Conservation (phyloP, 2,113 vertebrate genomes). For the Cyanocitta stelleri region DNA sequence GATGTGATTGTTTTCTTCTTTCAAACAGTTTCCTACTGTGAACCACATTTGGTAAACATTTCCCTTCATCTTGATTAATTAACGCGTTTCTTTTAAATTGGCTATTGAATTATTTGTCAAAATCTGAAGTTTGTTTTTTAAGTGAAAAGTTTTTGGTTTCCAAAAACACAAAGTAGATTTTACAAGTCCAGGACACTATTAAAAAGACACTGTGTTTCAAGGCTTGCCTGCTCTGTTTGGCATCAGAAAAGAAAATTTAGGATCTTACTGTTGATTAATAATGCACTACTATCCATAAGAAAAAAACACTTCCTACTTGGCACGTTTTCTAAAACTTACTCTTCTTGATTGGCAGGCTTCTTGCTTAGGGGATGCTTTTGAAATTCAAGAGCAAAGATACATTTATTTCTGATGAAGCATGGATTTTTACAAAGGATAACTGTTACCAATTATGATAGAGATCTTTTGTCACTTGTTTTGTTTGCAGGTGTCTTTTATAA, state of each 20-base stretch:
- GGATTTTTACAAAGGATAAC: constrained; percentile 62
- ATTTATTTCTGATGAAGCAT: constrained; percentile 29
- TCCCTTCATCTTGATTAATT: neutral
- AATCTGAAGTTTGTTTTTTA: neutral
- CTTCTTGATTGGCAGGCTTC: neutral
- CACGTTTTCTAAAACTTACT: constrained; percentile 14
- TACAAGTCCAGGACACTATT: neutral
- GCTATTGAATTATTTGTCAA: neutral
- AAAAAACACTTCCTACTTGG: neutral
- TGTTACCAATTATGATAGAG: constrained; percentile 80
- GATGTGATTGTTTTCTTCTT: neutral
- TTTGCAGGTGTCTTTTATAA: constrained; percentile 93
- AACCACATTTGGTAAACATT: neutral
- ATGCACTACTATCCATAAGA: neutral
- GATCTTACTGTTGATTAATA: neutral
- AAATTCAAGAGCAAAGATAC: neutral
- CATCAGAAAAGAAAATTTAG: neutral
- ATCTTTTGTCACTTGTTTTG: constrained; percentile 83
- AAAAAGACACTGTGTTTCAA: neutral
- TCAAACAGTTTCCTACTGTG: neutral
- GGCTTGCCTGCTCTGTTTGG: neutral
- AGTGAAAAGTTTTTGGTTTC: neutral
- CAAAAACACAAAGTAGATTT: neutral
- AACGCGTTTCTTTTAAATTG: neutral
- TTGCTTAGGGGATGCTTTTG: constrained; percentile 43